Conservation (phyloP, 2,888 invertebrate species). For the Folsomia manolachei region DNA sequence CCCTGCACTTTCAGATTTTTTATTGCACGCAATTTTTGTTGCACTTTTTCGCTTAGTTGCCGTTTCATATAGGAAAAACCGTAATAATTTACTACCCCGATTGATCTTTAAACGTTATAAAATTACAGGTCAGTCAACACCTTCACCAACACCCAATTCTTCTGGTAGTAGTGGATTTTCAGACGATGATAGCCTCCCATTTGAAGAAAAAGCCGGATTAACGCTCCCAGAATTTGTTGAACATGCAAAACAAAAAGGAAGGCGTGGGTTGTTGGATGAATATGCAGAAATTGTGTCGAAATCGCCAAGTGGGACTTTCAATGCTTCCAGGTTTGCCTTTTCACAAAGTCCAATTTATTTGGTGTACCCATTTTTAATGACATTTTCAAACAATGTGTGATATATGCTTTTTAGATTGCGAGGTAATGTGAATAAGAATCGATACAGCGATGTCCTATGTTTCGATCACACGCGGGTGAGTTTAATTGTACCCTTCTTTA, state of each 20-base stretch:
- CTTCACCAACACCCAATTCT: conserved; percentile 59
- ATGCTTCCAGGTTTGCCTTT: conserved; percentile 78
- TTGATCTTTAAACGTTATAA: not conserved
- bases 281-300: conserved; percentile 82
- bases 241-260: conserved; percentile 70
- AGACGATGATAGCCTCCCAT: conserved; percentile 79
- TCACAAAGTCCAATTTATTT: too few species aligned
- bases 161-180: conserved; percentile 80
- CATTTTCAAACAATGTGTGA: not conserved
- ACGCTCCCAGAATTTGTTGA: conserved; percentile 72
- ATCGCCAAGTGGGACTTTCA: conserved; percentile 83
- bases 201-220: conserved; percentile 57
- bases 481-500: too few species aligned
- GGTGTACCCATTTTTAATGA: conserved; percentile 48
- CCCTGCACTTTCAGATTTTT: conserved; percentile 29
- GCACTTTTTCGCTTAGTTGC: not conserved
- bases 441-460: conserved; percentile 92
- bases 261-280: conserved; percentile 78
- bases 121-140: conserved; percentile 49
- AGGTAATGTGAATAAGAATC: conserved; percentile 66
- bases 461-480: conserved; percentile 92
- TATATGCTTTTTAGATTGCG: conserved; percentile 57
- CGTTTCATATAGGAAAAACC: not conserved
- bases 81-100: not conserved
- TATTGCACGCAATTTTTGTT: not conserved